phyloP scores from a whole-genome alignment of 2,888 invertebrate species.

The Papilio protenor region DNA sequence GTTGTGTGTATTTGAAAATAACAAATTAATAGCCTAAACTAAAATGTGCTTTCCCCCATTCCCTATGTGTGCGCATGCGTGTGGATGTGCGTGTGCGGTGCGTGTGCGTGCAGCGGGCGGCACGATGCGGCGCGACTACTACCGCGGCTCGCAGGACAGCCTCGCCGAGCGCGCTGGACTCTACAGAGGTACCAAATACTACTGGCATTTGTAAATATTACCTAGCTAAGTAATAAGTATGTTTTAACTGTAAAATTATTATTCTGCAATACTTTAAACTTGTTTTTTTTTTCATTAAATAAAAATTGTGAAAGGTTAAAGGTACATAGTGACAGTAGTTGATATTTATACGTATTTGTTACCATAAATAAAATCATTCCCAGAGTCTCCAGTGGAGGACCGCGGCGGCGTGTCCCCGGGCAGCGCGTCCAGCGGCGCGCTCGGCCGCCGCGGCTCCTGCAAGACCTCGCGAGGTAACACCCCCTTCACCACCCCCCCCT shows the following conservation, averaged over 20 bases:
- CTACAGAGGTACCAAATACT: conserved; percentile 86
- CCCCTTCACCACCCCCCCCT: neutral
- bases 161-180: conserved; percentile 89
- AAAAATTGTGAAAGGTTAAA: too few species aligned
- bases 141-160: conserved; percentile 96
- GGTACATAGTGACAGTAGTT: neutral
- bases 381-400: conserved; percentile 90
- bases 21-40: neutral
- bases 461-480: conserved; percentile 92
- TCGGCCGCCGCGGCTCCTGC: conserved; percentile 93
- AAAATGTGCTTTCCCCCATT: neutral
- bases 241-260: neutral
- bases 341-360: neutral
- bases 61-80: conserved; percentile 41
- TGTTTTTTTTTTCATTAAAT: too few species aligned
- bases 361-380: conserved; percentile 44
- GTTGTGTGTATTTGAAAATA: neutral
- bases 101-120: conserved; percentile 63
- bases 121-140: conserved; percentile 94
- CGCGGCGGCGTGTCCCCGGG: conserved; percentile 90
- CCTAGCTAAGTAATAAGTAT: neutral
- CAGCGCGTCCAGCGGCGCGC: conserved; percentile 86
- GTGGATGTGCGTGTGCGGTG: conserved; percentile 43
- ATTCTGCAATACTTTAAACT: too few species aligned
- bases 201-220: conserved; percentile 41